Base-by-base conservation (phyloP, 2,797 vertebrate genomes). In the Halcyon chelicuti region DNA sequence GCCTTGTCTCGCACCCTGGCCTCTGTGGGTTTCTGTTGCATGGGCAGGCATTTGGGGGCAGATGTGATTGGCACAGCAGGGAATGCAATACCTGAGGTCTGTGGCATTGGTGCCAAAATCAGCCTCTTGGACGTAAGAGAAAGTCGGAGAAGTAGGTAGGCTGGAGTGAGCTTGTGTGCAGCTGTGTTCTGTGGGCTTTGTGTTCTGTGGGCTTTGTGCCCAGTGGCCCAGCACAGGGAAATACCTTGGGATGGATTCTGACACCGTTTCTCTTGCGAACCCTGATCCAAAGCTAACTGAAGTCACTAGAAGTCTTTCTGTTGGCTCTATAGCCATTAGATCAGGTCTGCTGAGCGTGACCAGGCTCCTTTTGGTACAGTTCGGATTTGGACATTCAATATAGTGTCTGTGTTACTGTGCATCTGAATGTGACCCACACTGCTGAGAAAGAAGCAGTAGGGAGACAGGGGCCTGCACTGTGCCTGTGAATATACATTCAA, bases 151-250 rank as follows among this genome's bases (percentile, higher is more conserved):
- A 67, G 33, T 12, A 14, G 12, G 40, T 26, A 16, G 25, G 26
- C 16, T 60, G 51, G 12, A 49, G n/a, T 6, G 19, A 70, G 52
- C 14, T 39, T 49, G 44, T 49, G 23, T 22, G 31, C 22, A 46
- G 42, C 37, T 0, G 1, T 14, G 9, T 29, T 40, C 42, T 12
- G 46, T 0, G 4, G 37, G 37, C 37, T 39, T 39, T 0, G 1
- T 14, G 8, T 29, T 40, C 47, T 14, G 46, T 0, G 4, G 29
- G 29, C 54, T 86, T 33, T 73, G 25, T 4, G 12, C 29, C 25
- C 6, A 2, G 26, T 40, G 57, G 16, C 46, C n/a, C 42, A 40
- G 29, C 28, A 26, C 42, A n/a, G 22, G 49, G 65, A 35, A 14
- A 44, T 12, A 10, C 39, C 23, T 61, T 57, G 68, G 42, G 14